Evolutionary conservation across 2,797 vertebrate genomes (phyloP), one percentile per base, ranked within the genome.

Genomic region (Caiman crocodilus): DNA sequence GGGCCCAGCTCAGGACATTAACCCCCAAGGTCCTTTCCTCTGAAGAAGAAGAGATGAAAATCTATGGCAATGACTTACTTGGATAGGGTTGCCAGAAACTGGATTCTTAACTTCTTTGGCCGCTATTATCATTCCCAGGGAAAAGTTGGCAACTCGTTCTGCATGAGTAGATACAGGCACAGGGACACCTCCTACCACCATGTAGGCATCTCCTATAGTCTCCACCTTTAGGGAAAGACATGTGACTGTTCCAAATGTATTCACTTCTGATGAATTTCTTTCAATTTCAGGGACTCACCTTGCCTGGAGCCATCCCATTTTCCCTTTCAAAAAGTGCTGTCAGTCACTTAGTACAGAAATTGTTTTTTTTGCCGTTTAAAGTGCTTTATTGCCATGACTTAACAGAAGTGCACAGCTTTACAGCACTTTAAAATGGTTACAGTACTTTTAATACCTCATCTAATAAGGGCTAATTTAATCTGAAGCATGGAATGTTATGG

Each of bases 131-230:
- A 98, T 98, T 80, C 98, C 98, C 93, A 98, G 92, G 92, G 98
- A 97, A 93, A 98, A 98, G 90, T 98, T 98, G 57, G 98, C 98
- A 89, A 98, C 97, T 84, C 98, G 90, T 93, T 98, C 98, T 4
- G 98, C 98, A 0, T 98, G 98, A 64, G 97, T 98, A 89, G 98
- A 96, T 6, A 98, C 97, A 2, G 98, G 98, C 63, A 98, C 97
- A 8, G 98, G 98, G 7, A 98, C 98, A 3, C 98, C 98, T 32
- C 98, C 98, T 16, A 98, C 98, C 58, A 98, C 98, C 98, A 98
- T 98, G 35, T 98, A 98, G 88, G 98, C 97, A 91, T 98, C 98
- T 58, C 97, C 97, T 75, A 98, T 97, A 13, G 98, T 98, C 95
- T 98, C 98, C 92, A 98, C 98, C 98, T 98, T 91, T 16, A 93